Conservation (phyloP, 2,888 invertebrate genomes). For the Tetragonula carbonaria region DNA sequence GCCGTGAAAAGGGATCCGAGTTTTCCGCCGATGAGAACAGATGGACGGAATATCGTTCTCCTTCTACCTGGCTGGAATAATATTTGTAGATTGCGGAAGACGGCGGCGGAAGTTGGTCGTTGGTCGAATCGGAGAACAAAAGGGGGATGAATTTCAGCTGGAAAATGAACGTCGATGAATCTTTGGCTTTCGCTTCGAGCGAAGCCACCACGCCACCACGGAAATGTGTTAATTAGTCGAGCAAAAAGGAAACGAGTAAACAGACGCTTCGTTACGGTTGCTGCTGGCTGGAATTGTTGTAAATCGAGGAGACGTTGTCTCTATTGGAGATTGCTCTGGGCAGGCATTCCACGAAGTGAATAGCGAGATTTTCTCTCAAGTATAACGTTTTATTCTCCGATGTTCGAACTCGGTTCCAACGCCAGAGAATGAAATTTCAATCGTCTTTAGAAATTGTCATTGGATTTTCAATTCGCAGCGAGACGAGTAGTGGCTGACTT, state of each 20-base stretch:
- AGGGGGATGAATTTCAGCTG: constrained; percentile 16
- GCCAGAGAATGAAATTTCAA: too few relatives aligned
- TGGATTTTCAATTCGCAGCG: too few relatives aligned
- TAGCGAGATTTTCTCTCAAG: too few relatives aligned
- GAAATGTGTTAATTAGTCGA: constrained; percentile 21
- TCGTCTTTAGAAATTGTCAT: too few relatives aligned
- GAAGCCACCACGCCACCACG: not conserved
- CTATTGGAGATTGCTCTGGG: too few relatives aligned
- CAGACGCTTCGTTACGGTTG: not conserved
- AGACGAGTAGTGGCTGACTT: too few relatives aligned
- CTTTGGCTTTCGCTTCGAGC: not conserved
- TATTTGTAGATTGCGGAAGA: constrained; percentile 63
- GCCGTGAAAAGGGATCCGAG: constrained; percentile 12
- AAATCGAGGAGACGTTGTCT: too few relatives aligned
- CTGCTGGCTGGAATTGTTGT: not conserved
- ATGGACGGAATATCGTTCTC: constrained; percentile 6
- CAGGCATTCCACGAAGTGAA: too few relatives aligned
- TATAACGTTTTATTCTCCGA: too few relatives aligned
- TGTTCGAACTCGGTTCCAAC: too few relatives aligned
- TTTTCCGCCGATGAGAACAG: constrained; percentile 41
- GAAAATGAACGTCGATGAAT: constrained; percentile 41
- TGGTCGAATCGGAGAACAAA: constrained; percentile 25
- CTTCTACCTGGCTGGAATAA: constrained; percentile 59
- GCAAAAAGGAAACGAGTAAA: not conserved
- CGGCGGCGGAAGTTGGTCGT: constrained; percentile 42